Percentiles rank a stretch among this genome's conserved stretches.
Conservation (phyloP, 35 echinoderm and acorn worm genomes). For the Ophioderma brevispina region DNA sequence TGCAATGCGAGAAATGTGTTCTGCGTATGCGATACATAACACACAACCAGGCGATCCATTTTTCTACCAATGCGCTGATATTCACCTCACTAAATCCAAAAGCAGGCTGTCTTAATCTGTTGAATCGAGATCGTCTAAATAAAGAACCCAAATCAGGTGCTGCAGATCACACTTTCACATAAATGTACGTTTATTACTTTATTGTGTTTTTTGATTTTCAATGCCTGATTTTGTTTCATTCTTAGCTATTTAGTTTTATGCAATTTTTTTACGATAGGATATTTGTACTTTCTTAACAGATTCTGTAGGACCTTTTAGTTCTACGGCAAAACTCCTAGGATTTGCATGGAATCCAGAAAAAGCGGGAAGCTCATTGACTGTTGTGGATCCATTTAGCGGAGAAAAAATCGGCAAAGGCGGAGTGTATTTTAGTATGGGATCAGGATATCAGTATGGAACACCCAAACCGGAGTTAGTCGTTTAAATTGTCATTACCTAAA, state of each 20-base stretch:
- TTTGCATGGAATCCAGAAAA: constrained; percentile 73
- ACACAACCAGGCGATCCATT: constrained; percentile 68
- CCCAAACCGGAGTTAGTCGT: constrained; percentile 79
- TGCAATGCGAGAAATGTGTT: constrained; percentile 76
- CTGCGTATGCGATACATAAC: constrained; percentile 75
- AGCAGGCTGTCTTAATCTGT: background rate
- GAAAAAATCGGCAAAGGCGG: constrained; percentile 2
- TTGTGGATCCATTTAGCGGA: constrained; percentile 62
- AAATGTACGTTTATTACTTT: background rate
- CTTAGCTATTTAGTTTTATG: no score
- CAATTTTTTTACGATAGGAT: no score
- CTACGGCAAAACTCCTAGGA: constrained; percentile 42
- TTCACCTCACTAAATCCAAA: constrained; percentile 44
- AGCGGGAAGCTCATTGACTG: constrained; percentile 40
- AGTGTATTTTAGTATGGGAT: constrained; percentile 84
- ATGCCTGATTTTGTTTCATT: no score
- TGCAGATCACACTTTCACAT: background rate
- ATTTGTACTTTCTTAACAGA: background rate
- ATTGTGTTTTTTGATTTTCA: no score
- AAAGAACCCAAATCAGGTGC: background rate
- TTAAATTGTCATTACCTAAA: no score
- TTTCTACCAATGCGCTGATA: constrained; percentile 89
- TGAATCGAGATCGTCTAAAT: background rate
- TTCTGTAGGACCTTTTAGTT: background rate
- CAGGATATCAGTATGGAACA: constrained; percentile 80